Base-by-base conservation (phyloP, 2,113 vertebrate species). In the Riparia riparia region DNA sequence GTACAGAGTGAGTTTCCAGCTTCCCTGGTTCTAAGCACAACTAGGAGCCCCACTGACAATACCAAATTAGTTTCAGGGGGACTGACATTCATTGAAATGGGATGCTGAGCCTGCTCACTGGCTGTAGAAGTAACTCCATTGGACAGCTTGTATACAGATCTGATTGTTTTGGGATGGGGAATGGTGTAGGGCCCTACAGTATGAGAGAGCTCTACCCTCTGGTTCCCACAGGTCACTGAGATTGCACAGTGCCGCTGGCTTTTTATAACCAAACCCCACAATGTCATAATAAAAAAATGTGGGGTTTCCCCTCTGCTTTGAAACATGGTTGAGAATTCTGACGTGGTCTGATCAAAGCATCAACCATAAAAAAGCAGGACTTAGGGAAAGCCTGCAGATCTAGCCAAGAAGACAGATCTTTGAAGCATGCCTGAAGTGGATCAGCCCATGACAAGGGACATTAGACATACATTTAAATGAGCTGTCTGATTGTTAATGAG, bases 391-490 rank as follows among this genome's bases (percentile, higher is more conserved):
- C 69, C 51, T 68, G 44, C 41, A 94, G 78, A 86, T 73, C 69
- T 64, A 74, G 82, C 61, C 56, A 74, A 42, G 31, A 51, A 90
- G 73, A 81, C n/a, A 70, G 47, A 92, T 76, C 95, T 96, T 83
- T 95, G 85, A 94, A 94, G 96, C 71, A 93, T 63, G 74, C 65
- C 82, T 89, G 77, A 92, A 90, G 60, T 83, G 88, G 90, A 94
- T 92, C 82, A 83, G 86, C 54, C 69, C 72, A 82, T 65, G 88
- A 93, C 90, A 94, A 90, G 79, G 82, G 72, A 95, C 54, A 64
- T 95, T 92, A 92, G 72, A 60, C 22, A 78, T 81, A 56, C 39
- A 93, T 94, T 93, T 94, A 96, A 95, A 96, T 90, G 82, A 96
- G 86, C 60, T 50, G 44, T 89, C 84, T 92, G 79, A 90, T 77